Conservation (phyloP, 2,888 invertebrate species). For the Acleris emargana region DNA sequence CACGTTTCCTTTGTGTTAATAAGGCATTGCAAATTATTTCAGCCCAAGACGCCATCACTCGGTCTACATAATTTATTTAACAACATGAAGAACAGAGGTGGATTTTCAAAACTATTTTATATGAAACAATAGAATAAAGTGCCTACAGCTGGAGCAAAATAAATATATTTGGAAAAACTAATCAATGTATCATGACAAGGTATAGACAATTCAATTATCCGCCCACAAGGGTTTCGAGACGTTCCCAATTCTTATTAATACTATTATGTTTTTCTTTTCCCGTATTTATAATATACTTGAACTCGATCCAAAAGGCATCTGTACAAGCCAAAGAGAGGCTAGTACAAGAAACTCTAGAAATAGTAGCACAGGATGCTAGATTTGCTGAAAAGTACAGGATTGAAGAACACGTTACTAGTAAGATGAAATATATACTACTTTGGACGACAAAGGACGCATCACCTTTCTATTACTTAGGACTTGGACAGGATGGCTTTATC, state of each 20-base stretch:
- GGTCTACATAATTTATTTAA: no score
- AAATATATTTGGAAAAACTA: no score
- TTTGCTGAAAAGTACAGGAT: slow-evolving; percentile 5
- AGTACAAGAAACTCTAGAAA: slow-evolving; percentile 9
- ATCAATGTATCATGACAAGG: slow-evolving; percentile 6
- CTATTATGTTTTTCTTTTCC: slow-evolving; percentile 19
- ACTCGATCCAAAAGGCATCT: neutral
- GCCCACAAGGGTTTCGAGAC: neutral
- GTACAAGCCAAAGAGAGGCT: slow-evolving; percentile 3
- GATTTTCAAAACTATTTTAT: no score
- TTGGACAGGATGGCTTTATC: slow-evolving; percentile 31
- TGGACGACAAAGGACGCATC: slow-evolving; percentile 35
- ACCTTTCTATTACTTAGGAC: slow-evolving; percentile 37
- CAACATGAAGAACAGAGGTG: no score
- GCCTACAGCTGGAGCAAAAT: no score
- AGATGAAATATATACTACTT: slow-evolving; percentile 35
- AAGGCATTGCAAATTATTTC: no score
- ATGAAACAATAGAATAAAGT: no score
- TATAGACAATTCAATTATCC: neutral
- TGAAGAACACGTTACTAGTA: neutral
- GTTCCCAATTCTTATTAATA: slow-evolving; percentile 12
- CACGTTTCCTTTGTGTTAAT: no score
- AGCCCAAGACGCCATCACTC: no score
- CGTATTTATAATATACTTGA: slow-evolving; percentile 16
- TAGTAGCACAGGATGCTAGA: slow-evolving; percentile 1